Evolutionary conservation across 2,888 invertebrate species (phyloP), one percentile per base, ranked within the genome.

Genomic region (Napeogenes sylphis): DNA sequence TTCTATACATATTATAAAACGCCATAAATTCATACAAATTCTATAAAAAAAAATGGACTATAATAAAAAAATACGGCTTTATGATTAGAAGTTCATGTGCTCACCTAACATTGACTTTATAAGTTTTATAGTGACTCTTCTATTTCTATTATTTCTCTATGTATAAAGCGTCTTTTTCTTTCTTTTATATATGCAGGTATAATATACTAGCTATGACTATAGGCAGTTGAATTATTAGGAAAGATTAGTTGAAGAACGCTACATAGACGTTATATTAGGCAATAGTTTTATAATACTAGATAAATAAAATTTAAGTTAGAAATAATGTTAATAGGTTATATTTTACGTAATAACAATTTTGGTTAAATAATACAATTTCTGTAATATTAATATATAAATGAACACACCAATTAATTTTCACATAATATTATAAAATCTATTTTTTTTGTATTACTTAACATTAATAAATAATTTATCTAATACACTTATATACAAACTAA

Each of bases 81-180:
- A 30, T 6, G 6, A 30, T 51, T 3, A 51, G 14, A 30, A 51
- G 4, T 51, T 30, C 51, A 10, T 51, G 51, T 30, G 51, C 51
- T 51, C 10, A 21, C 30, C 51, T 51, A 51, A 51, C 30, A 51
- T 30, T 51, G 51, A 51, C 12, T 3, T 51, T 47, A 38, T 47
- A 21, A 47, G 47, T 51, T 21, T 30, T 30, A 54, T 14, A 33
- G 61, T 54, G 45, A 57, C 5, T 53, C 8, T 13, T 56, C 38
- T 56, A 51, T 45, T 13, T 56, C 56, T 47, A 47, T 51, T 47
- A 47, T 42, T 51, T 56, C 33, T 51, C 56, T 61, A 61, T 61
- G 55, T 61, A 45, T 67, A 67, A 67, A 67, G 67, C 67, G 67
- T 65, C 62, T 65, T 64, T 64, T 65, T 56, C 55, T 62, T 64